Evolutionary conservation across 2,797 vertebrate species (phyloP), one percentile per base, ranked within the genome.

Genomic region (Enteromius unitaeniatus): DNA sequence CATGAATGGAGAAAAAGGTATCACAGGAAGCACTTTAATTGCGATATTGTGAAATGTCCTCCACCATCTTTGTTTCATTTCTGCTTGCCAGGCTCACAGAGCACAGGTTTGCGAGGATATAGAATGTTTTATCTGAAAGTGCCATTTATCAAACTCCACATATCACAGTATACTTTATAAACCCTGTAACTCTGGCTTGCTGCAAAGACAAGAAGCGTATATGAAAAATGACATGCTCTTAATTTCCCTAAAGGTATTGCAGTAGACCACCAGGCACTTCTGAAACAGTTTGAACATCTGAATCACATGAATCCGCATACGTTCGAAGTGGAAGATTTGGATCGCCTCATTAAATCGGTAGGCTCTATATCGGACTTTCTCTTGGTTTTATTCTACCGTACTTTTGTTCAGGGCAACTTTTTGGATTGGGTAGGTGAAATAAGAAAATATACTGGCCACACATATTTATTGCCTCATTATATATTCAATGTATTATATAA

Each of bases 231-330:
- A 13, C 28, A n/a, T 51, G n/a, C 26, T 74, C 19, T 47, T 37
- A 23, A 42, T 83, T 68, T 68, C 49, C 65, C 21, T 28, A 6
- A 45, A 99, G 97, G 95, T 79, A 89, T 91, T 84, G 93, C 92
- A 28, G 89, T 97, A 85, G 96, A 99, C 89, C 95, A 97, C 86
- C 96, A 96, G 53, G 89, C 92, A 69, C 94, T 99, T 78, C 94
- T 99, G 68, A 97, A 95, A 87, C 97, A 98, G 88, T 99, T 99
- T 88, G 96, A 98, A 64, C 96, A 99, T 83, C 94, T 99, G 87
- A 97, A 97, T 90, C 96, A 97, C 87, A 82, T 93, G 91, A 99
- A 98, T 91, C 97, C 97, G 23, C 92, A 97, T 85, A 97, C 94
- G 0, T 99, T 99, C 0, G 98, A 99, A 90, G 95, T 96, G 85